Conservation (phyloP, 2,888 invertebrate genomes). For the Catocala fraxini region DNA sequence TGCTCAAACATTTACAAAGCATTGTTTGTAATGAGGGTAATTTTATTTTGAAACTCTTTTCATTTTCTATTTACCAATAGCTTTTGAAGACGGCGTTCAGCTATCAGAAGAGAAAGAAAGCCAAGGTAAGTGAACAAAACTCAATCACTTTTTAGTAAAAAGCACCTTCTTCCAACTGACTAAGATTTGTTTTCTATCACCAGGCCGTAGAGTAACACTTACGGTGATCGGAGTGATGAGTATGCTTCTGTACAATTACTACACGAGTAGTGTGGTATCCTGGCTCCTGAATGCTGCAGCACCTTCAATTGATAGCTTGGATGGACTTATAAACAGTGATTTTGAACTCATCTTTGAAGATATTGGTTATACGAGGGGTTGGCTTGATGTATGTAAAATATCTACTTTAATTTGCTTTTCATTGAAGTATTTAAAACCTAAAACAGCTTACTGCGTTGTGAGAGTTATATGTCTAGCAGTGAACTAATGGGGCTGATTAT, state of each 20-base stretch:
- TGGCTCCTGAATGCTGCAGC: conserved; percentile 85
- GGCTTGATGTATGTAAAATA: conserved; percentile 70
- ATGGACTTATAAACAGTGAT: conserved; percentile 82
- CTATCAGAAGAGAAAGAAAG: conserved; percentile 61
- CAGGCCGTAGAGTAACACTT: conserved; percentile 72
- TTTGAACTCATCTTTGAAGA: conserved; percentile 85
- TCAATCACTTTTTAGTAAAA: no score
- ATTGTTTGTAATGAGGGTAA: no score
- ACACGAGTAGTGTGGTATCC: conserved; percentile 88
- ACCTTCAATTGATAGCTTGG: conserved; percentile 76
- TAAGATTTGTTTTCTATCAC: neutral
- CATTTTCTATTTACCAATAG: conserved; percentile 53
- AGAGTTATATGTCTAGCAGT: no score
- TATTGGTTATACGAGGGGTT: conserved; percentile 80
- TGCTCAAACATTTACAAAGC: neutral
- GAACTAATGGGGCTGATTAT: no score
- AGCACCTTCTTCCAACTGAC: no score
- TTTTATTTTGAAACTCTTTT: no score
- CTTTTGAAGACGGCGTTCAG: conserved; percentile 73
- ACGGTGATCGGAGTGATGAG: conserved; percentile 74
- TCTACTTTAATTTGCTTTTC: no score
- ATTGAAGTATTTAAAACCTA: no score
- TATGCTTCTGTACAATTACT: conserved; percentile 87
- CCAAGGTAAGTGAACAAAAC: conserved; percentile 63
- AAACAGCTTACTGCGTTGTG: no score